Evolutionary conservation across 1,140 invertebrate species (phyloP), one percentile per base, ranked within the genome.

Genomic region (Subanguina moxae): DNA sequence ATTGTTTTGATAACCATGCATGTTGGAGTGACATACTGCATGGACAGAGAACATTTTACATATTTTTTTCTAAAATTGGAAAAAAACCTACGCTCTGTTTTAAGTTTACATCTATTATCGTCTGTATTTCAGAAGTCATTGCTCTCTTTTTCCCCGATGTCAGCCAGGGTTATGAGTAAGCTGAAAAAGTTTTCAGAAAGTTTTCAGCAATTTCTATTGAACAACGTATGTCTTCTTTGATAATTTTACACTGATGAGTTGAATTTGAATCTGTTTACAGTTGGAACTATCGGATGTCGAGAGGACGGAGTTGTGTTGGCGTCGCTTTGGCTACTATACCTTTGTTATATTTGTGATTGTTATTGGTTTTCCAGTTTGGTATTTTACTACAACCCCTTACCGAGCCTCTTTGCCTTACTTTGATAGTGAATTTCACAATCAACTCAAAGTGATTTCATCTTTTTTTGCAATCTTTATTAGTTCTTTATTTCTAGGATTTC

Each of bases 321-420:
- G 68, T 27, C 68, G 68, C 11, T 27, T 76, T 23, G 32, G 46
- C 5, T 75, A 46, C 27, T 67, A 57, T 11, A 25, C 59, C 8
- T 74, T 64, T 48, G 43, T 68, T 21, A 56, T 75, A 25, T 38
- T 74, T 30, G 21, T 73, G 19, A 25, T 75, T 23, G 17, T 73
- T 30, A 43, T 76, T 43, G 76, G 75, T 11, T 13, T 72, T 1
- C 74, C 76, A 23, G 19, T 75, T 17, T 75, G 74, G 74, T 78
- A 63, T 46, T 43, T 78, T 8, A 75, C 74, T 21, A 75, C 74
- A 13, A 80, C 69, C 13, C 74, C 74, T 13, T 75, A 75, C 57
- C 62, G 74, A 3, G 76, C 75, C 1, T 13, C 61, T 11, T 52
- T 73, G 1, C 46, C 73, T 28, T 19, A 42, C 42, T 48, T 72